Evolutionary conservation across 2,888 invertebrate species (phyloP).

Genomic region (Drosophila colorata): DNA sequence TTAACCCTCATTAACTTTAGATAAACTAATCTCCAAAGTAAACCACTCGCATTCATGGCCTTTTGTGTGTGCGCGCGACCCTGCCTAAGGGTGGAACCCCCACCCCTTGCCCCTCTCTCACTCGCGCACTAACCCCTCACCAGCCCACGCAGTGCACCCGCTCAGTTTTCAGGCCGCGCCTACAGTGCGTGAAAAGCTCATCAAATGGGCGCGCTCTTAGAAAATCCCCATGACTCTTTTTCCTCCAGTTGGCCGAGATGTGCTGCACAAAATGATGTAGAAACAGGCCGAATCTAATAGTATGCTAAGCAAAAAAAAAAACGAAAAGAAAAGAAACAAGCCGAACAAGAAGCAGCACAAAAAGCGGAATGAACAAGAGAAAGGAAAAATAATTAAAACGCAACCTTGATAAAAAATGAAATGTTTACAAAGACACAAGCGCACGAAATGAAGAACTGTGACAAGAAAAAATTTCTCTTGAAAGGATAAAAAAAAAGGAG

Average conservation of each 20-base stretch:
- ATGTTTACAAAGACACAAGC: constrained; percentile 80
- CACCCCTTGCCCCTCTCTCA: neutral
- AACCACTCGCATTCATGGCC: constrained; percentile 75
- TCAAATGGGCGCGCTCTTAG: constrained; percentile 61
- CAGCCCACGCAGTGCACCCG: constrained; percentile 1
- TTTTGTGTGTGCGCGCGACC: constrained; percentile 62
- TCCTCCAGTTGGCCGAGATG: constrained; percentile 22
- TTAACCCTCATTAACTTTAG: constrained; percentile 82
- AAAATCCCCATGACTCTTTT: constrained; percentile 51
- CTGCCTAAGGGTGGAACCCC: constrained; percentile 56
- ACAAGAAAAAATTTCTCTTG: constrained; percentile 61
- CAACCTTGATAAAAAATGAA: constrained; percentile 84
- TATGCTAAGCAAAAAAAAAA: constrained; percentile 57
- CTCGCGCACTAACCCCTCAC: neutral
- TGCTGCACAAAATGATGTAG: constrained; percentile 75
- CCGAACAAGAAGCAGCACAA: constrained; percentile 19
- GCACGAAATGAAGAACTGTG: constrained; percentile 66
- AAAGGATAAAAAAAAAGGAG: constrained; percentile 59
- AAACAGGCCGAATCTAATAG: constrained; percentile 72
- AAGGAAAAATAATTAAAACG: constrained; percentile 84
- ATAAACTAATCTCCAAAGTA: constrained; percentile 82
- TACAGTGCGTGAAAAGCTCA: constrained; percentile 81
- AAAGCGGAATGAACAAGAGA: constrained; percentile 62
- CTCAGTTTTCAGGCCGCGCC: constrained; percentile 61
- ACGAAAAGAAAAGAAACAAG: constrained; percentile 16